Conservation (phyloP, 2,113 vertebrate species). For the Rhipidura dahli region DNA sequence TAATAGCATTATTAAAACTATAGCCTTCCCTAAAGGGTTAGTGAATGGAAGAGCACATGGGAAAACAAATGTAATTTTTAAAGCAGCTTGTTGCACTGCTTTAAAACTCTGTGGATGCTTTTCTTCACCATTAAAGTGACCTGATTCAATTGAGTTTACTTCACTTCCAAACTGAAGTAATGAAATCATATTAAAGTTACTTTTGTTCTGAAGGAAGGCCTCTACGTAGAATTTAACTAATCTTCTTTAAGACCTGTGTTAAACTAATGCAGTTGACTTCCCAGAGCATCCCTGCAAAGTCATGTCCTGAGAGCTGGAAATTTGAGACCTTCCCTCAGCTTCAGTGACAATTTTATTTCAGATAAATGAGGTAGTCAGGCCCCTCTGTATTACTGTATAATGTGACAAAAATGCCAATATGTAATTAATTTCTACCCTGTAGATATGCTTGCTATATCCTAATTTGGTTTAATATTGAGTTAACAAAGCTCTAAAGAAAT, state of each 20-base stretch:
- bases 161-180: background rate
- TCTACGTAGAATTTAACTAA: background rate
- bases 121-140: background rate
- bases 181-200: constrained; percentile 10
- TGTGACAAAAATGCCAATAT: constrained; percentile 11
- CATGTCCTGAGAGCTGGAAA: background rate
- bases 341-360: background rate
- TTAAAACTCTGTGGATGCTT: background rate
- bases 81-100: background rate
- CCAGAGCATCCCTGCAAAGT: background rate
- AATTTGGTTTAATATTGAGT: background rate
- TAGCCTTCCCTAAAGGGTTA: background rate
- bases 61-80: background rate
- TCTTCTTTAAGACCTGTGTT: background rate
- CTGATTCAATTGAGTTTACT: background rate
- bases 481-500: constrained; percentile 25
- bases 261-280: background rate
- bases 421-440: background rate
- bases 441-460: background rate
- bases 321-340: background rate
- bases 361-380: background rate
- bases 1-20: background rate
- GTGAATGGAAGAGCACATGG: background rate
- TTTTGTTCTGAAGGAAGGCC: background rate
- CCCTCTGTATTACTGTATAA: background rate